phyloP scores from a whole-genome alignment of 2,888 invertebrate species.

The Spatulosminthurus flaviceps region DNA sequence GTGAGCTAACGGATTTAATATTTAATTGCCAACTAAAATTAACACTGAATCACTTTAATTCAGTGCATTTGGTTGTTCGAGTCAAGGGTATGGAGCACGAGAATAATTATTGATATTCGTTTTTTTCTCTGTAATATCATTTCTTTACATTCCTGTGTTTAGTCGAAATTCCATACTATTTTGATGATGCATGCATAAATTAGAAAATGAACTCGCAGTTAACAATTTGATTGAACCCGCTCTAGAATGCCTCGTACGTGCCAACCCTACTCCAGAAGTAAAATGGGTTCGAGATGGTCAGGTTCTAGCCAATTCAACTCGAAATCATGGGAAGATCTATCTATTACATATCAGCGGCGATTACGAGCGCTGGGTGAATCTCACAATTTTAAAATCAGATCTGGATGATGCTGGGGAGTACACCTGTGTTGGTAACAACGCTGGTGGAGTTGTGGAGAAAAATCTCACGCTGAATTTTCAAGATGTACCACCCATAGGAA shows the following conservation, averaged over 20 bases:
- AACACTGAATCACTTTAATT: too few species aligned
- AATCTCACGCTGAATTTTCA: slow-evolving; percentile 75
- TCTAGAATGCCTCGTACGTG: slow-evolving; percentile 81
- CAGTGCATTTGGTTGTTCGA: background rate
- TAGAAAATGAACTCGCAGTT: background rate
- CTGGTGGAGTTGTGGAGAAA: slow-evolving; percentile 80
- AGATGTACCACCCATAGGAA: slow-evolving; percentile 58
- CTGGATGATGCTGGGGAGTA: slow-evolving; percentile 86
- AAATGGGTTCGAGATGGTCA: slow-evolving; percentile 80
- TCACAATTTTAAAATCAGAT: slow-evolving; percentile 83
- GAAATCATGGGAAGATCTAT: slow-evolving; percentile 56
- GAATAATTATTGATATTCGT: too few species aligned
- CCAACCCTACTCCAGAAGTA: slow-evolving; percentile 69
- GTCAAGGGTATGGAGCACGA: too few species aligned
- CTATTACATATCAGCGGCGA: slow-evolving; percentile 58
- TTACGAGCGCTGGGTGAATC: slow-evolving; percentile 77
- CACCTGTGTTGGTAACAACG: slow-evolving; percentile 80
- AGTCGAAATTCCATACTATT: too few species aligned
- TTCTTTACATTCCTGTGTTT: too few species aligned
- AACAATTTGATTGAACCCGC: background rate
- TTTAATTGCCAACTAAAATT: too few species aligned
- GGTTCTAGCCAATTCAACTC: slow-evolving; percentile 57
- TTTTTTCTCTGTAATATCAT: too few species aligned
- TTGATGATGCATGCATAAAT: background rate
- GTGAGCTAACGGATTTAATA: slow-evolving; percentile 20